Evolutionary conservation across 2,113 vertebrate species (phyloP).

Genomic region (Daphoenositta chrysoptera): DNA sequence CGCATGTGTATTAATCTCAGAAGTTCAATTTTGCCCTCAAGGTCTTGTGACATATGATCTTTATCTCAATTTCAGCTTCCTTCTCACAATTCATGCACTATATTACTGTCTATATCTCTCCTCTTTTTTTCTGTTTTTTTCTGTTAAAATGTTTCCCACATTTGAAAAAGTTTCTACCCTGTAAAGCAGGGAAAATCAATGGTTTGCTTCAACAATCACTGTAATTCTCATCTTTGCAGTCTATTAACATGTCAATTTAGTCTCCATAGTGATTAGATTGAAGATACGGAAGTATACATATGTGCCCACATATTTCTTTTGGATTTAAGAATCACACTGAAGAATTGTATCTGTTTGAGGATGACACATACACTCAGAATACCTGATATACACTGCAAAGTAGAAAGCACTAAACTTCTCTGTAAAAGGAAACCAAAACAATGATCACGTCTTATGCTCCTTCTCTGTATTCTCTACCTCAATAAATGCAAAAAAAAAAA

Average conservation of each 20-base stretch:
- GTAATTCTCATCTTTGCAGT: background rate
- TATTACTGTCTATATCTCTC: background rate
- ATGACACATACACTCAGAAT: background rate
- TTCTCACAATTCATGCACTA: background rate
- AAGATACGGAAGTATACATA: background rate
- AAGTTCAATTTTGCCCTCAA: background rate
- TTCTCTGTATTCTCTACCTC: background rate
- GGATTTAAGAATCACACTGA: background rate
- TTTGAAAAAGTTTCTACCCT: background rate
- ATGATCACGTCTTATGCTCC: rapidly evolving
- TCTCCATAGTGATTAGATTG: background rate
- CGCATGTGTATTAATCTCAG: background rate
- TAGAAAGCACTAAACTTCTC: background rate
- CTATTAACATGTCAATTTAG: background rate
- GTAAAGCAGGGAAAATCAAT: background rate
- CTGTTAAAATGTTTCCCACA: background rate
- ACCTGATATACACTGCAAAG: background rate
- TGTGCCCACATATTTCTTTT: background rate
- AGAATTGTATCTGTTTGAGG: background rate
- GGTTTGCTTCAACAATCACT: background rate
- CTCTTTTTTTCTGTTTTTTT: background rate
- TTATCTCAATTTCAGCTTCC: background rate
- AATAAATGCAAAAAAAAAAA: background rate
- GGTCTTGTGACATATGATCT: background rate
- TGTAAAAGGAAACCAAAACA: background rate